Evolutionary conservation across 1,140 invertebrate genomes (phyloP).

Genomic region (Triops longicaudatus): DNA sequence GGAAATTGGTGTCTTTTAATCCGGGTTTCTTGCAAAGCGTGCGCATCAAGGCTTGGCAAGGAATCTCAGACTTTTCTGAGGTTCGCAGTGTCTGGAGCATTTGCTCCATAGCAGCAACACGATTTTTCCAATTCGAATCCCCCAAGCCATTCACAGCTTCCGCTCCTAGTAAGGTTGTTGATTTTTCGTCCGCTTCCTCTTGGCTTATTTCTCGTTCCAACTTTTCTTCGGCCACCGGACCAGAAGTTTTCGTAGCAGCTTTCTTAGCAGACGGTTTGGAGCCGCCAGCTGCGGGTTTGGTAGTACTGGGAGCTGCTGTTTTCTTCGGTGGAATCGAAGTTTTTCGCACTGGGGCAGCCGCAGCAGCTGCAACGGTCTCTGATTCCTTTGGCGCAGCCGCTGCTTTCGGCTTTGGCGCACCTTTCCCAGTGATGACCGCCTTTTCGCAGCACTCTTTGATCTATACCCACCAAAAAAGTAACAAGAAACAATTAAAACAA

Average conservation of each 20-base stretch:
- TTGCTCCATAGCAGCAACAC: slow-evolving; percentile 66
- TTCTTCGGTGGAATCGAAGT: slow-evolving; percentile 31
- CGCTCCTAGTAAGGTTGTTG: slow-evolving; percentile 50
- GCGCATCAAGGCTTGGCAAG: slow-evolving; percentile 64
- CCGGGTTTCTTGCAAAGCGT: slow-evolving; percentile 76
- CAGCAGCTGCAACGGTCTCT: slow-evolving; percentile 26
- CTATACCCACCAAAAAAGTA: slow-evolving; percentile 36
- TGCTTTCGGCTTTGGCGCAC: slow-evolving; percentile 48
- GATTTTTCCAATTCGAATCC: slow-evolving; percentile 77
- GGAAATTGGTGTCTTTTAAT: slow-evolving; percentile 86
- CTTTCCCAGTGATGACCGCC: slow-evolving; percentile 60
- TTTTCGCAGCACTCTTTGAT: slow-evolving; percentile 92
- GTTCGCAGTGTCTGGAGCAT: slow-evolving; percentile 53
- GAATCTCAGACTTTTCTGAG: slow-evolving; percentile 53
- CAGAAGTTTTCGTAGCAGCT: slow-evolving; percentile 33
- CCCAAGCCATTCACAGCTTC: slow-evolving; percentile 57
- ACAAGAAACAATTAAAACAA: neutral
- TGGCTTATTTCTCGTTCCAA: slow-evolving; percentile 43
- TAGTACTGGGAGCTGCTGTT: slow-evolving; percentile 30
- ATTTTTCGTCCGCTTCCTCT: slow-evolving; percentile 65
- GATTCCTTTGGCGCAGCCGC: slow-evolving; percentile 37
- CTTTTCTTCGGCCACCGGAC: slow-evolving; percentile 37
- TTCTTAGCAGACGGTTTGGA: slow-evolving; percentile 29
- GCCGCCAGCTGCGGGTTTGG: slow-evolving; percentile 22
- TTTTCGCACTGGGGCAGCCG: slow-evolving; percentile 37